phyloP scores from a whole-genome alignment of 2,113 vertebrate species.

The Notechis scutatus region DNA sequence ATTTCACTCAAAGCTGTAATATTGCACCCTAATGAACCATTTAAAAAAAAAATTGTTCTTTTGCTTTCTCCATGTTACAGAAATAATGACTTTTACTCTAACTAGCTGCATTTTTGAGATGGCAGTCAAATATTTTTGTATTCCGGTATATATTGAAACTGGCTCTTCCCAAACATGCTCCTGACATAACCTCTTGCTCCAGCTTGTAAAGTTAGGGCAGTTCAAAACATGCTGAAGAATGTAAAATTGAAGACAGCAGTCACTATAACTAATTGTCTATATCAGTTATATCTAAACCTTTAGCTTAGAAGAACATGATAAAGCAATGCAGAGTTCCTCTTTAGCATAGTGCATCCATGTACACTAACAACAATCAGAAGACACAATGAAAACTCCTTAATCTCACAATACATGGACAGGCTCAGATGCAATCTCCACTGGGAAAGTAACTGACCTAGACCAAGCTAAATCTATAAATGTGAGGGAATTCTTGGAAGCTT shows the following conservation, averaged over 20 bases:
- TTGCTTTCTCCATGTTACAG: not conserved
- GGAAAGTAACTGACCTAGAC: not conserved
- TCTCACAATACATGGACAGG: not conserved
- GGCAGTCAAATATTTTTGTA: constrained; percentile 1
- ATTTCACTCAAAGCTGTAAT: not conserved
- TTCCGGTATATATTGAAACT: constrained; percentile 2
- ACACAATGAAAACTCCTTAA: not conserved
- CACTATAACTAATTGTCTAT: not conserved
- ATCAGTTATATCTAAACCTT: not conserved
- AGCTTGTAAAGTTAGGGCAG: not conserved
- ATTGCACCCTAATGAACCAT: not conserved
- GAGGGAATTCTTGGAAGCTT: not conserved
- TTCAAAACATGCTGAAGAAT: not conserved
- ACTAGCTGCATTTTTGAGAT: not conserved
- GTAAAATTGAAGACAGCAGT: not conserved
- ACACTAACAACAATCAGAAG: not conserved
- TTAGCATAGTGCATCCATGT: not conserved
- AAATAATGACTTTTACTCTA: constrained; percentile 6
- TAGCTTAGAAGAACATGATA: not conserved
- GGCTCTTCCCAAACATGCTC: not conserved
- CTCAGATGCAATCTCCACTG: not conserved
- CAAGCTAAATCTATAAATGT: not conserved
- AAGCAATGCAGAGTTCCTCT: not conserved
- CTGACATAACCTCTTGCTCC: not conserved
- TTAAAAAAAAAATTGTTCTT: not conserved